Conservation (phyloP, 2,888 invertebrate species). For the Cheilosia vernalis region DNA sequence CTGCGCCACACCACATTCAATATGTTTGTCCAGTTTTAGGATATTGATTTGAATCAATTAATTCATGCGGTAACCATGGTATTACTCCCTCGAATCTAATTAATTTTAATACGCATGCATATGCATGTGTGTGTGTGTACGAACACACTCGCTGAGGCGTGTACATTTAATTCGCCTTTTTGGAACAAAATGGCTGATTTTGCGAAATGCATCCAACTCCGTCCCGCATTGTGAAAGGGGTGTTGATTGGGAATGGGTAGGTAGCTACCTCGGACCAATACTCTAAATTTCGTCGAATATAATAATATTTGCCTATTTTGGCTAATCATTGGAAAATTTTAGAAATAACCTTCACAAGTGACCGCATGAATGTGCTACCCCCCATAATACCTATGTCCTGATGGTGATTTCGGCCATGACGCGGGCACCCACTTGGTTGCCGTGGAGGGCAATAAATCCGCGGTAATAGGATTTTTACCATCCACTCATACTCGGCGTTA, state of each 20-base stretch:
- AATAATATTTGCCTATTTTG: slow-evolving; percentile 76
- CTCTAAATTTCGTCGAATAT: slow-evolving; percentile 57
- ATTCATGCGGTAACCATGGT: slow-evolving; percentile 82
- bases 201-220: slow-evolving; percentile 4
- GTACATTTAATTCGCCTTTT: slow-evolving; percentile 75
- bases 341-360: slow-evolving; percentile 74
- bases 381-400: not conserved
- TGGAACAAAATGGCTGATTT: slow-evolving; percentile 67
- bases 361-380: slow-evolving; percentile 68
- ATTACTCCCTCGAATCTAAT: slow-evolving; percentile 84
- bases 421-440: slow-evolving; percentile 24
- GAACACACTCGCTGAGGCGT: slow-evolving; percentile 4
- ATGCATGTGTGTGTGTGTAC: slow-evolving; percentile 17
- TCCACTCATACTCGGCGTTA: slow-evolving; percentile 54
- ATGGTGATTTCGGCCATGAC: slow-evolving; percentile 1
- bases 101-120: slow-evolving; percentile 83
- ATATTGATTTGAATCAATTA: slow-evolving; percentile 84
- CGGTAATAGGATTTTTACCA: slow-evolving; percentile 74
- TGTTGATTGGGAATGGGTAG: slow-evolving; percentile 66
- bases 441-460: slow-evolving; percentile 71
- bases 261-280: not conserved
- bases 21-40: slow-evolving; percentile 79
- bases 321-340: slow-evolving; percentile 76
- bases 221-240: slow-evolving; percentile 78
- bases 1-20: slow-evolving; percentile 76